A percentile compares a stretch with the other conserved stretches of the same genome.
Evolutionary conservation across 1,140 invertebrate genomes (phyloP).

Genomic region (Fopius arisanus): DNA sequence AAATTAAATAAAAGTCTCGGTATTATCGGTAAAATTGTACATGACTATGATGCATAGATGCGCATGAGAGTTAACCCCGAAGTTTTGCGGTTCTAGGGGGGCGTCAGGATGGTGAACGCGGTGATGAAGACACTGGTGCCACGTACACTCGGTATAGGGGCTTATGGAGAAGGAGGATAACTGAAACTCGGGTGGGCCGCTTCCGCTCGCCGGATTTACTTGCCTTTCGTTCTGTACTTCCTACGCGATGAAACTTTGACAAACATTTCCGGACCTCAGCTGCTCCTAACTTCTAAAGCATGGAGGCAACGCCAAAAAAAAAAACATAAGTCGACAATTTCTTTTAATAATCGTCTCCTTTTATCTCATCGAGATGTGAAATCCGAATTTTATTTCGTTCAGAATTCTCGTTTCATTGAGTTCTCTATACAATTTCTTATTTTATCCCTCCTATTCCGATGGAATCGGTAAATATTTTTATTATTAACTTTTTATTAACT

Average conservation of each 20-base stretch:
- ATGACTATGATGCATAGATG: background rate
- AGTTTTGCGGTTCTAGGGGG: background rate
- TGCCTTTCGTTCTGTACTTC: background rate
- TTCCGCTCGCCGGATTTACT: background rate
- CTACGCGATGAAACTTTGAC: background rate
- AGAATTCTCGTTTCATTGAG: too few relatives aligned
- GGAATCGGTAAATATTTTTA: too few relatives aligned
- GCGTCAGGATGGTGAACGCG: background rate
- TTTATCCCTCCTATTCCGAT: too few relatives aligned
- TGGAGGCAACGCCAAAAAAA: background rate
- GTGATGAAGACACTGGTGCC: background rate
- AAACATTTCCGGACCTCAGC: background rate
- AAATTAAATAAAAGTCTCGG: background rate
- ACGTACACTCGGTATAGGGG: background rate
- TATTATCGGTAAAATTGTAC: background rate
- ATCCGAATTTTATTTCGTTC: too few relatives aligned
- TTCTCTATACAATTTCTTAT: too few relatives aligned
- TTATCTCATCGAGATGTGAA: too few relatives aligned
- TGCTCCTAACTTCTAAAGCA: background rate
- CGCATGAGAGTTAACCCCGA: background rate
- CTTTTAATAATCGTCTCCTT: too few relatives aligned
- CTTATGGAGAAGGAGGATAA: background rate
- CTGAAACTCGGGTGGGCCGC: background rate
- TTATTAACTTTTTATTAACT: too few relatives aligned
- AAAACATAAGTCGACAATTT: too few relatives aligned